A percentile compares a stretch with the other conserved stretches of the same genome.
phyloP scores from a whole-genome alignment of 2,797 vertebrate genomes.

The Sebastes steindachneri region DNA sequence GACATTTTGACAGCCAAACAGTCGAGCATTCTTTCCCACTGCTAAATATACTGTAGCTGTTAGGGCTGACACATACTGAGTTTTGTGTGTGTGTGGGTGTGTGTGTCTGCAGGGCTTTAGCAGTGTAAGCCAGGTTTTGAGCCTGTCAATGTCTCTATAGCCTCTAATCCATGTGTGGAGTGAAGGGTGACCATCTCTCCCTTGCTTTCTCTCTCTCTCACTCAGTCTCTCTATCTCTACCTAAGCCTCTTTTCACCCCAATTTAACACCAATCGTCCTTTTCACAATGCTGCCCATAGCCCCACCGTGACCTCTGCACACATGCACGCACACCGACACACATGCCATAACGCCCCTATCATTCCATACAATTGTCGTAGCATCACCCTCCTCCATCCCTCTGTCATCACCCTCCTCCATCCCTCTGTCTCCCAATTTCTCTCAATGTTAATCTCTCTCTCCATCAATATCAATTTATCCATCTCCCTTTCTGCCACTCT shows the following conservation, averaged over 20 bases:
- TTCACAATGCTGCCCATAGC: slow-evolving; percentile 65
- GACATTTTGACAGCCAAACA: slow-evolving; percentile 30
- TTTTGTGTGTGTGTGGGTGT: background rate
- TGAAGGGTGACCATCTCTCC: slow-evolving; percentile 76
- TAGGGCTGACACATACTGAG: slow-evolving; percentile 22
- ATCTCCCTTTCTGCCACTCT: background rate
- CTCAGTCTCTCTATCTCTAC: slow-evolving; percentile 53
- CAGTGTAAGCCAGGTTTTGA: slow-evolving; percentile 67
- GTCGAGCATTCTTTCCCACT: slow-evolving; percentile 1
- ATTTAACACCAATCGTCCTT: slow-evolving; percentile 80
- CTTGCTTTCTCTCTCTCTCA: slow-evolving; percentile 52
- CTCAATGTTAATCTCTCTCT: slow-evolving; percentile 12
- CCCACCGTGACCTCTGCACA: slow-evolving; percentile 33
- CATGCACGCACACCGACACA: slow-evolving; percentile 25
- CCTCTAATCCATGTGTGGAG: slow-evolving; percentile 80
- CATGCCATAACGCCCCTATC: background rate
- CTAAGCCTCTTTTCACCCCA: slow-evolving; percentile 80
- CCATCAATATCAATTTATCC: slow-evolving; percentile 13
- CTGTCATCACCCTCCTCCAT: slow-evolving; percentile 15
- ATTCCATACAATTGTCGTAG: background rate
- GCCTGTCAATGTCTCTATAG: slow-evolving; percentile 72
- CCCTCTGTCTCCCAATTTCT: background rate
- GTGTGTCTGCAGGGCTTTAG: slow-evolving; percentile 48
- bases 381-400: slow-evolving; percentile 10
- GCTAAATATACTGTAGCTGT: slow-evolving; percentile 43